Evolutionary conservation across 2,113 vertebrate genomes (phyloP), one percentile per base, ranked within the genome.

Genomic region (Prunella fulvescens): DNA sequence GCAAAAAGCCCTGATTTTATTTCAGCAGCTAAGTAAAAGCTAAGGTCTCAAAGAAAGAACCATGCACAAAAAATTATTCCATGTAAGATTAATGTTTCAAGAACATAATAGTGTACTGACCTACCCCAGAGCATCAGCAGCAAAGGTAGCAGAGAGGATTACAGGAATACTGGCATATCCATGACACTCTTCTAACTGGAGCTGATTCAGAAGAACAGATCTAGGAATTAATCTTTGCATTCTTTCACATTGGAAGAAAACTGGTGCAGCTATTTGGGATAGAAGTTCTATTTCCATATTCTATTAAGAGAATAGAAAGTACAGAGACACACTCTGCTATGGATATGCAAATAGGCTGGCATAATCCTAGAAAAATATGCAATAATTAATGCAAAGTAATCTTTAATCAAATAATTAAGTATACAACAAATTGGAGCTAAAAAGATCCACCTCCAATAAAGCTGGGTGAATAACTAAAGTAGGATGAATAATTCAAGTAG

Each of bases 341-440:
- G 4, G 74, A 72, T 76, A 86, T 80, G 88, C 71, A 95, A 96
- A 88, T 65, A 65, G 53, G 53, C 53, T 91, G 47, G 64, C 66
- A 94, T 82, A 69, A 85, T 76, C 45, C 25, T 61, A 53, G 81
- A 82, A 88, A 95, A 92, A 93, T 44, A 72, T 0, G 6, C 87
- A 90, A 40, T 61, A 94, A 96, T 85, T 93, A 94, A 79, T 90
- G 84, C 74, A 87, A 93, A 85, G 53, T 79, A 94, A 85, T 94
- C 45, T 91, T 79, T 82, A 96, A 93, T 82, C 65, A 90, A 91
- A 67, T 87, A 91, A 86, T 92, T 71, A 93, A 78, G 48, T 37
- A 67, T 82, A 87, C 35, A 35, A 78, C 40, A 90, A 90, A 90
- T 51, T 39, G 7, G 31, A 91, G 17, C 61, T 82, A 82, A 64